These are phyloP conservation scores for Andrena flavipes DNA, from an alignment of 2,888 invertebrate species.

Conservation along the genomic window DNA sequence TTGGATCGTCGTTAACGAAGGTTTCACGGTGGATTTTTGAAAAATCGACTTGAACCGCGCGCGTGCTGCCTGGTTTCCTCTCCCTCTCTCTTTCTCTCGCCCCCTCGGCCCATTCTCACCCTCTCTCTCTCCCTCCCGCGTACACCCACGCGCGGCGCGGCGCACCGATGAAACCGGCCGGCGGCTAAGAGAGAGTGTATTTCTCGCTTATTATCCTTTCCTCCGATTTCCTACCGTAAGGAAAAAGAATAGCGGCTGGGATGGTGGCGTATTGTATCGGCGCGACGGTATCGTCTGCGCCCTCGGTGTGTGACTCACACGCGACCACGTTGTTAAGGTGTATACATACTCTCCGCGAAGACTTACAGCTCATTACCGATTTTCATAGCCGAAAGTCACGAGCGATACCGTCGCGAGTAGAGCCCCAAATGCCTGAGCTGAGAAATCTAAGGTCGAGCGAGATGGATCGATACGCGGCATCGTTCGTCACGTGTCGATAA, in stretches of 20 bases:
- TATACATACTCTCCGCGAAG: conserved; percentile 52
- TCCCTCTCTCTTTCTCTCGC: conserved; percentile 18
- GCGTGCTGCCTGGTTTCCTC: conserved; percentile 49
- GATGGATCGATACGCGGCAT: not conserved
- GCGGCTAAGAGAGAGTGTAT: conserved; percentile 77
- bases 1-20: conserved; percentile 71
- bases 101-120: no score
- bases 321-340: conserved; percentile 59
- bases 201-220: conserved; percentile 84
- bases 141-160: conserved; percentile 71
- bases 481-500: conserved; percentile 40
- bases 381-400: conserved; percentile 77
- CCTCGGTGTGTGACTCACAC: conserved; percentile 69
- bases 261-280: conserved; percentile 58
- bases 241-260: conserved; percentile 66
- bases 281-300: conserved; percentile 58
- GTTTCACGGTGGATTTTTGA: conserved; percentile 70
- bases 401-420: conserved; percentile 55
- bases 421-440: not conserved
- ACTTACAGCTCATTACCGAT: conserved; percentile 84
- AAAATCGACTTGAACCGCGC: conserved; percentile 64
- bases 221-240: conserved; percentile 79
- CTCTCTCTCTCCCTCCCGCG: conserved; percentile 33
- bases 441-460: conserved; percentile 21
- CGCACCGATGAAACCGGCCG: conserved; percentile 75